Evolutionary conservation across 2,113 vertebrate species (phyloP).

Genomic region (Colinus virginianus): DNA sequence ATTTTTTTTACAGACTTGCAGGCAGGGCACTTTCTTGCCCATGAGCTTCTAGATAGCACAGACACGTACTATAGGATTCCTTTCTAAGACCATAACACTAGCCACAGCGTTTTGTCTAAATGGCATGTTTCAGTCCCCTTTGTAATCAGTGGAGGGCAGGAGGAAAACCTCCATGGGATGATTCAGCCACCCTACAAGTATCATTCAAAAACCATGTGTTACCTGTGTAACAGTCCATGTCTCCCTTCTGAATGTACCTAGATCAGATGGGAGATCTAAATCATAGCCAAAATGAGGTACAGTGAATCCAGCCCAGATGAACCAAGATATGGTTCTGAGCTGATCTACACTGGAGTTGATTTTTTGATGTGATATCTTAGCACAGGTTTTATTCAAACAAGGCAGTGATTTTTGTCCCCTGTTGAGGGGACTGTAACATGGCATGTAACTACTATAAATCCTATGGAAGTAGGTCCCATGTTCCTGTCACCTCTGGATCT

Average conservation of each 20-base stretch:
- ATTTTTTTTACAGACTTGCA: neutral
- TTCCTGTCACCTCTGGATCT: neutral
- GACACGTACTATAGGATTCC: neutral
- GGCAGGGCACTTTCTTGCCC: neutral
- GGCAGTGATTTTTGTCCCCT: neutral
- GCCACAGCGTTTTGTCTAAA: neutral
- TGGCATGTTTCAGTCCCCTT: neutral
- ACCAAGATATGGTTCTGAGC: neutral
- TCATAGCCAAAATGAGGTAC: too few species aligned
- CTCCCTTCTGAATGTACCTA: neutral
- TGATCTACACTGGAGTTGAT: neutral
- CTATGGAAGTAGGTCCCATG: fast-evolving
- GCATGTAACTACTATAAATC: neutral
- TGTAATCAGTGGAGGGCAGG: neutral
- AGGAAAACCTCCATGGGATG: neutral
- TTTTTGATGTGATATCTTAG: neutral
- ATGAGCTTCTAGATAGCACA: neutral
- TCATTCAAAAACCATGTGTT: neutral
- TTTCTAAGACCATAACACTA: neutral
- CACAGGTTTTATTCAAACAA: neutral
- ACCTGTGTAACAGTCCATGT: neutral
- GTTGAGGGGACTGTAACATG: neutral
- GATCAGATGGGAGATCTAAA: neutral
- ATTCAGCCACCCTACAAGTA: neutral
- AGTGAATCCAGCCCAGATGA: neutral